phyloP scores from a whole-genome alignment of 1,140 invertebrate species.

The Drosophila neocordata region DNA sequence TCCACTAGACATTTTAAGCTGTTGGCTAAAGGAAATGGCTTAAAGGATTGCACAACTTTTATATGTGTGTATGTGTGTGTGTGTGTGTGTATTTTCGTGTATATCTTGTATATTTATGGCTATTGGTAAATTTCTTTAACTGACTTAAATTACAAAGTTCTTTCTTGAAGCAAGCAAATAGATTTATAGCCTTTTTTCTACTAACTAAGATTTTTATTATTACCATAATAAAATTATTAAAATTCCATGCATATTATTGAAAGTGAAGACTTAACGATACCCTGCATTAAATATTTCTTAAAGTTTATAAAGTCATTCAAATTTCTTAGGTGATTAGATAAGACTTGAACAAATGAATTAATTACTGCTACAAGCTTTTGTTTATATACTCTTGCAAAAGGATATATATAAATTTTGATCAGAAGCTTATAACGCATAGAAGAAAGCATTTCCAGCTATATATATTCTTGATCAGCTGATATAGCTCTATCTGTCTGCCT shows the following conservation, averaged over 20 bases:
- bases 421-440: no score
- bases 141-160: neutral
- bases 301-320: no score
- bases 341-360: no score
- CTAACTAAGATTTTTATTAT: neutral
- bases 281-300: neutral
- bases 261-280: neutral
- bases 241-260: neutral
- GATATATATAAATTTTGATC: no score
- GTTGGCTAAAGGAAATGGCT: slow-evolving; percentile 15
- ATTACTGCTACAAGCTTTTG: no score
- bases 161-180: neutral
- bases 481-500: no score
- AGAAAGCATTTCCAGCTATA: no score
- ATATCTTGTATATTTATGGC: neutral
- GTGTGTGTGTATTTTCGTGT: neutral
- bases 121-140: neutral
- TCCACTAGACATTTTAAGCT: slow-evolving; percentile 14
- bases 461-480: no score
- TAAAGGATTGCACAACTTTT: slow-evolving; percentile 13
- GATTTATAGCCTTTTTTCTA: neutral
- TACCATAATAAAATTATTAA: slow-evolving; percentile 1
- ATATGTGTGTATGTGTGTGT: neutral
- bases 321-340: no score
- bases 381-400: no score